Base-by-base conservation (phyloP, 2,797 vertebrate genomes). In the Pteropus rufus region DNA sequence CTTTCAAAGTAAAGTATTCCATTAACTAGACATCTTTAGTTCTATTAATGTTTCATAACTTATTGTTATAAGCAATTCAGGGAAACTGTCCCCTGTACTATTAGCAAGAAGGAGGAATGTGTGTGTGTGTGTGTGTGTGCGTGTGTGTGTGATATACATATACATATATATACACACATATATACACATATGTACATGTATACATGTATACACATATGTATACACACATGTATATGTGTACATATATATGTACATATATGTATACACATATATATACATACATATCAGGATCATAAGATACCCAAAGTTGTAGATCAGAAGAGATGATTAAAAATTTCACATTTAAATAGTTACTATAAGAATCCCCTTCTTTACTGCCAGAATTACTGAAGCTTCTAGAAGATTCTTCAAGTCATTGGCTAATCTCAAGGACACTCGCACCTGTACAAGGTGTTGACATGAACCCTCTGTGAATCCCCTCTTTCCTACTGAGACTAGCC, bases 21-120 rank as follows among this genome's bases (percentile, higher is more conserved):
- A 89, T 89, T 91, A 75, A 62, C 69, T 65, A 44, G 69, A 94
- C 95, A 65, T 34, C 39, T 84, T 92, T 54, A 39, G 3, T 2
- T 31, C 36, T 76, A 90, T 97, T 96, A 64, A 92, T 95, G 16
- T 96, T 98, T 91, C 64, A 85, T 93, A 92, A 72, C 34, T 60
- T 87, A 16, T 56, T 92, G 73, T 86, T 91, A 23, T 90, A 23
- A 16, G 23, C 49, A 24, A 12, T 92, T 96, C 46, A 21, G 36
- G 12, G 24, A 5, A 67, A 73, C 21, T 4, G 3, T 62, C 2
- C 36, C 14, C 1, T 85, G n/a, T 34, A 54, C 62, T 84, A 21
- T 75, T 80, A 56, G 24, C 12, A 76, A 60, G n/a, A 75, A 81
- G 73, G 41, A 54, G 10, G n/a, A 26, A 18, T 11, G 52, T 64